Conservation (phyloP, 2,797 vertebrate species). For the Sibirionetta formosa region DNA sequence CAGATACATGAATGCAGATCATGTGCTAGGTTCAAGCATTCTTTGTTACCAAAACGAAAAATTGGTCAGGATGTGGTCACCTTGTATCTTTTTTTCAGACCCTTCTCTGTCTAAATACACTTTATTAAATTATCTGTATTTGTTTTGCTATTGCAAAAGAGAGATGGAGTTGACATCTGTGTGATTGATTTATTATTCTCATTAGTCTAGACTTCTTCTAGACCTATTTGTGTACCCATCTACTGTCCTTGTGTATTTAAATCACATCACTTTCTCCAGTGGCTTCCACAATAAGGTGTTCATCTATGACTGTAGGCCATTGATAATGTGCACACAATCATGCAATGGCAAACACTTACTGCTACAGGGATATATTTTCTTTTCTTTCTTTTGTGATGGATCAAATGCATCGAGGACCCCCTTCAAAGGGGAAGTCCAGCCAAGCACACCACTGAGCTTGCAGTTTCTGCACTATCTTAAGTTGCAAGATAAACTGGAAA, state of each 20-base stretch:
- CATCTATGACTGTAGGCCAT: rapidly evolving
- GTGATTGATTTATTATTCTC: not conserved
- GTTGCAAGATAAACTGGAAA: not conserved
- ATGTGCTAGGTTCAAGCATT: not conserved
- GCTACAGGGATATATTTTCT: not conserved
- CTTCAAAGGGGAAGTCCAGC: not conserved
- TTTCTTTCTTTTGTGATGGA: not conserved
- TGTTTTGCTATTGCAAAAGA: not conserved
- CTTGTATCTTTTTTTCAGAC: not conserved
- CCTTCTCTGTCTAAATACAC: not conserved
- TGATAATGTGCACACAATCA: rapidly evolving
- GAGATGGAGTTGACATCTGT: not conserved
- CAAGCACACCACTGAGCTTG: not conserved
- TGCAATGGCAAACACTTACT: not conserved
- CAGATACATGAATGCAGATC: not conserved
- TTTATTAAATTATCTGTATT: not conserved
- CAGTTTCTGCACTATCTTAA: not conserved
- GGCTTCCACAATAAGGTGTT: not conserved
- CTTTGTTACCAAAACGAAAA: not conserved
- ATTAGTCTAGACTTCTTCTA: not conserved
- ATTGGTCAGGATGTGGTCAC: not conserved
- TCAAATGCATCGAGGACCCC: rapidly evolving
- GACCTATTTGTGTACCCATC: rapidly evolving
- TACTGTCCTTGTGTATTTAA: not conserved
- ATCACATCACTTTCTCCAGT: not conserved